Evolutionary conservation across 2,113 vertebrate species (phyloP).

Genomic region (Monarcha castaneiventris): DNA sequence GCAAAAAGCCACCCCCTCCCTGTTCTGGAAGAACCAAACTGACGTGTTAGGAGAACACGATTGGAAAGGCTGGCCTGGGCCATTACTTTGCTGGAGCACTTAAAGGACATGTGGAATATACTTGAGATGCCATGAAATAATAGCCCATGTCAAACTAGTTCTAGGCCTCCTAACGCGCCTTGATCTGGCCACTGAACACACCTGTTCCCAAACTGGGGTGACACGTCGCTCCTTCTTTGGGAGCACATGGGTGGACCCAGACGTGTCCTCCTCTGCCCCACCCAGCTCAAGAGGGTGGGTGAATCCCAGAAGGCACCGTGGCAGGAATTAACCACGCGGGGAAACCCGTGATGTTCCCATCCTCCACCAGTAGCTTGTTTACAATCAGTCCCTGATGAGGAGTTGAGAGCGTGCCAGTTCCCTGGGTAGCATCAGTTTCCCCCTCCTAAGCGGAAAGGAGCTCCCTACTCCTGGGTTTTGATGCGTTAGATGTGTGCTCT

Average conservation of each 20-base stretch:
- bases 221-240: not conserved
- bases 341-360: not conserved
- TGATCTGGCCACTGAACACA: slow-evolving; percentile 59
- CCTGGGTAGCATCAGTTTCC: not conserved
- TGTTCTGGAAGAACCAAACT: slow-evolving; percentile 53
- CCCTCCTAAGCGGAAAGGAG: not conserved
- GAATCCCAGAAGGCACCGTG: not conserved
- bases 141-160: slow-evolving; percentile 43
- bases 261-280: not conserved
- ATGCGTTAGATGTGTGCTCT: not conserved
- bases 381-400: not conserved
- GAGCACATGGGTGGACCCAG: not conserved
- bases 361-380: not conserved
- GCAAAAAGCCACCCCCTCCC: slow-evolving; percentile 47
- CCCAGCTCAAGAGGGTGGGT: not conserved
- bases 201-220: slow-evolving; percentile 40
- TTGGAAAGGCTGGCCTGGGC: slow-evolving; percentile 37
- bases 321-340: not conserved
- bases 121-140: slow-evolving; percentile 49
- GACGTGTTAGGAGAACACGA: not conserved
- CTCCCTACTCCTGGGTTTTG: not conserved
- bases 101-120: slow-evolving; percentile 38
- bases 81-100: slow-evolving; percentile 24
- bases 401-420: not conserved
- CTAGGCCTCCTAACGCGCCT: not conserved